A percentile compares a stretch with the other conserved stretches of the same genome.
Evolutionary conservation across 2,888 invertebrate genomes (phyloP).

Genomic region (Smittia sp.): DNA sequence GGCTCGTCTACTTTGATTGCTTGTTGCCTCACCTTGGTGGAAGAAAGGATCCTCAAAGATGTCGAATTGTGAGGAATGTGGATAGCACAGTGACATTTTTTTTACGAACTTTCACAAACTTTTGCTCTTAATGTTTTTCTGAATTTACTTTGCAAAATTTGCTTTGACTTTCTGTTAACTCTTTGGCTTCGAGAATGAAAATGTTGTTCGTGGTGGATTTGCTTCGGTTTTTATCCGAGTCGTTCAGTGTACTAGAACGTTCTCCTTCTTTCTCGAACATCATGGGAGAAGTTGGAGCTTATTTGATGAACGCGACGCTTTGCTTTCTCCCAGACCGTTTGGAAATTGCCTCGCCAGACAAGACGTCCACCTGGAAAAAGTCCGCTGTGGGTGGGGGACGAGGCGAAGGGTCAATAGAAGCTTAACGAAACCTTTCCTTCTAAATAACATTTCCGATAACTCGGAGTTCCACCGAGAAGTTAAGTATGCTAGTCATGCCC

Average conservation of each 20-base stretch:
- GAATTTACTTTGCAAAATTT: neutral
- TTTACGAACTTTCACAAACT: neutral
- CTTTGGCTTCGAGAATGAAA: neutral
- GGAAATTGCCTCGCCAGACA: too few relatives aligned
- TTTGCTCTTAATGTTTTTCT: neutral
- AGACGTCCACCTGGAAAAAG: too few relatives aligned
- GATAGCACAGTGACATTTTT: constrained; percentile 1
- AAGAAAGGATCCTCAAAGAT: constrained; percentile 35
- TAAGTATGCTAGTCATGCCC: too few relatives aligned
- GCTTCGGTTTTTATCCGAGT: neutral
- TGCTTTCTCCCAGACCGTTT: too few relatives aligned
- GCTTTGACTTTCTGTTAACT: neutral
- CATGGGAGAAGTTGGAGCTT: too few relatives aligned
- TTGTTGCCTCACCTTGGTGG: neutral
- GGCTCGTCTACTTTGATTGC: neutral
- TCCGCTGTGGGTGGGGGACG: too few relatives aligned
- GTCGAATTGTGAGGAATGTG: neutral
- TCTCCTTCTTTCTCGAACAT: too few relatives aligned
- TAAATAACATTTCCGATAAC: too few relatives aligned
- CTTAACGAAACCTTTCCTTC: too few relatives aligned
- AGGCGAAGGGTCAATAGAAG: too few relatives aligned
- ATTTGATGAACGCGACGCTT: too few relatives aligned
- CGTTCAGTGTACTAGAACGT: neutral
- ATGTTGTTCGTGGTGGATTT: neutral
- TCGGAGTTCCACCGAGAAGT: too few relatives aligned